These are phyloP conservation scores for Babylonia areolata DNA, from an alignment of 1,140 invertebrate species.

Conservation along the genomic window DNA sequence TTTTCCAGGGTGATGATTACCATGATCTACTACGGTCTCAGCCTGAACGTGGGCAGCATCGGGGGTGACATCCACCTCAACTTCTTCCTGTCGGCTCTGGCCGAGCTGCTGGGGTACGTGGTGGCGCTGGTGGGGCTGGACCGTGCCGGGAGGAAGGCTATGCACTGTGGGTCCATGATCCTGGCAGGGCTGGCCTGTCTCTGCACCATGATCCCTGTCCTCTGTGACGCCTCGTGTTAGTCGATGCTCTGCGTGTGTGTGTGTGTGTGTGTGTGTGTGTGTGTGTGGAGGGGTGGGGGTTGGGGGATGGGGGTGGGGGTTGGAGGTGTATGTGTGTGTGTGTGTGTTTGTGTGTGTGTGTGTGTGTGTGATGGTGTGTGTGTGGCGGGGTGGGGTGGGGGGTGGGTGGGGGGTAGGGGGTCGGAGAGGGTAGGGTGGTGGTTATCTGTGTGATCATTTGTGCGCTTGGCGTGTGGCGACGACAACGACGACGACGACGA, in stretches of 20 bases:
- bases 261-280: background rate
- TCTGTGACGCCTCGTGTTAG: constrained; percentile 25
- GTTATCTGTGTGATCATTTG: too few relatives aligned
- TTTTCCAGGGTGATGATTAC: constrained; percentile 80
- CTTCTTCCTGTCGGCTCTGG: constrained; percentile 78
- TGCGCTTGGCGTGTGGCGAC: too few relatives aligned
- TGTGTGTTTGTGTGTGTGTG: constrained; percentile 36
- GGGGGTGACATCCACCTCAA: constrained; percentile 68
- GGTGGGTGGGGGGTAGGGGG: too few relatives aligned
- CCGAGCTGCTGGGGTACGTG: constrained; percentile 86
- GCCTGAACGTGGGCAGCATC: constrained; percentile 63
- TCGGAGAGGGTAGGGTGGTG: too few relatives aligned
- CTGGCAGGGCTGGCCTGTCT: constrained; percentile 59
- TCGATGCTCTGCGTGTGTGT: background rate
- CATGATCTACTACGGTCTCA: constrained; percentile 82
- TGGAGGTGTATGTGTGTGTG: constrained; percentile 28
- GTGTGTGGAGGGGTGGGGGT: background rate
- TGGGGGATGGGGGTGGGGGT: background rate
- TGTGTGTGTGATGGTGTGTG: constrained; percentile 20
- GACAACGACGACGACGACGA: too few relatives aligned
- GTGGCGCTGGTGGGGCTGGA: constrained; percentile 78
- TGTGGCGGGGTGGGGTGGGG: too few relatives aligned
- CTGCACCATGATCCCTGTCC: constrained; percentile 52
- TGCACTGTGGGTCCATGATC: constrained; percentile 54
- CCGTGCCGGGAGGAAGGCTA: constrained; percentile 53